Evolutionary conservation across 2,113 vertebrate genomes (phyloP).

Genomic region (Sclerurus mexicanus): DNA sequence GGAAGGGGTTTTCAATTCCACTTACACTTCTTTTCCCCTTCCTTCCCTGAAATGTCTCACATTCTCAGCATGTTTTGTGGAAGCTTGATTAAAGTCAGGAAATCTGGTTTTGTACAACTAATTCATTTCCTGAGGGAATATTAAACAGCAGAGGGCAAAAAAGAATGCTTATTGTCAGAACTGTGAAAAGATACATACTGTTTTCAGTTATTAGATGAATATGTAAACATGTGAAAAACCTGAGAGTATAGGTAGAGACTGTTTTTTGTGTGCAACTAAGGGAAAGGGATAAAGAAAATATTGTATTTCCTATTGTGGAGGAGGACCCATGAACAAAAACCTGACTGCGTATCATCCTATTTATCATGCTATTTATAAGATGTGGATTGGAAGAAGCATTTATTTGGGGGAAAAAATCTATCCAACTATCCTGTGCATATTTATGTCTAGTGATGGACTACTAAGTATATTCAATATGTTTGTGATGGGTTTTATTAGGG

Average conservation of each 20-base stretch:
- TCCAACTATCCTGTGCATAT: background rate
- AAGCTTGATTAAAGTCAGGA: conserved; percentile 80
- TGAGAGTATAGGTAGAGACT: background rate
- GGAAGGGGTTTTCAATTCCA: conserved; percentile 73
- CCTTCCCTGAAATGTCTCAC: conserved; percentile 75
- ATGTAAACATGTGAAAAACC: background rate
- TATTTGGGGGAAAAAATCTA: background rate
- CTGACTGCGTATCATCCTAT: background rate
- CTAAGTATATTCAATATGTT: conserved; percentile 18
- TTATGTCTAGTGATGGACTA: background rate
- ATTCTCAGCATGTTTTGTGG: conserved; percentile 73
- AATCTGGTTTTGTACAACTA: conserved; percentile 84
- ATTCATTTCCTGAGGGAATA: conserved; percentile 76
- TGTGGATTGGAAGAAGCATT: background rate
- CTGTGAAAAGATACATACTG: background rate
- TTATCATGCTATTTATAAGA: background rate
- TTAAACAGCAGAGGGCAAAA: conserved; percentile 39
- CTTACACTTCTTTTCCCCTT: conserved; percentile 80
- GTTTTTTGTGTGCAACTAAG: background rate
- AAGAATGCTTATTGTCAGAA: conserved; percentile 57
- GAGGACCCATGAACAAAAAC: background rate
- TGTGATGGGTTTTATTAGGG: conserved; percentile 1
- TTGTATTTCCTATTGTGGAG: background rate
- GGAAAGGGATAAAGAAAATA: background rate
- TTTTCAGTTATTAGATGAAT: background rate